Evolutionary conservation across 1,140 invertebrate genomes (phyloP), one percentile per base, ranked within the genome.

Genomic region (Aphidius ervi): DNA sequence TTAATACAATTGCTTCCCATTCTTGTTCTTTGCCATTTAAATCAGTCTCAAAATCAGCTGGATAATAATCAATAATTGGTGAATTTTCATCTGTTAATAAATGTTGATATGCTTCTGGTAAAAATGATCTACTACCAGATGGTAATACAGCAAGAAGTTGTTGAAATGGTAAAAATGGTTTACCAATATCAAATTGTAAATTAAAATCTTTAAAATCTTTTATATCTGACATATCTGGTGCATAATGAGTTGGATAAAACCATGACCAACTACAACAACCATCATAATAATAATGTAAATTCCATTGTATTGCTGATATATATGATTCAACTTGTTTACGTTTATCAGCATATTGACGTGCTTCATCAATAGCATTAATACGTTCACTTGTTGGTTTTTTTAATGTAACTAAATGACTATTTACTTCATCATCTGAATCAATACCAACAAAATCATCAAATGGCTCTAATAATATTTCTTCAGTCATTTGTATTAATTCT

Each of bases 181-280:
- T 84, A 0, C 90, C 93, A 55, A 92, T 70, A 7, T 96, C 88
- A 75, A 95, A 98, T 6, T 88, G 81, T 20, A 92, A 75, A 63
- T 87, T 84, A 20, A 91, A 77, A 67, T 89, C 75, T 55, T 85
- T 82, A 68, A 98, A 95, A 61, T 88, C 85, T 65, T 86, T 89
- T 39, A 99, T 86, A 76, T 99, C 97, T 6, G 94, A 97, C 50
- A 98, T 92, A 70, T 91, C 98, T 0, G 96, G 96, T 0, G 95
- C 91, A 79, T 98, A 99, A 76, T 99, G 95, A 70, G 93, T 91
- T 1, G 94, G 95, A 78, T 97, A 99, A 77, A 86, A 98, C 96
- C 96, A 99, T 23, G 93, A 93, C 97, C 97, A 99, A 2, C 93
- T 97, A 42, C 89, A 90, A 52, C 95, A 94, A 37, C 97, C 96